Base-by-base conservation (phyloP, 1,140 invertebrate genomes). In the Drosophila prosaltans region DNA sequence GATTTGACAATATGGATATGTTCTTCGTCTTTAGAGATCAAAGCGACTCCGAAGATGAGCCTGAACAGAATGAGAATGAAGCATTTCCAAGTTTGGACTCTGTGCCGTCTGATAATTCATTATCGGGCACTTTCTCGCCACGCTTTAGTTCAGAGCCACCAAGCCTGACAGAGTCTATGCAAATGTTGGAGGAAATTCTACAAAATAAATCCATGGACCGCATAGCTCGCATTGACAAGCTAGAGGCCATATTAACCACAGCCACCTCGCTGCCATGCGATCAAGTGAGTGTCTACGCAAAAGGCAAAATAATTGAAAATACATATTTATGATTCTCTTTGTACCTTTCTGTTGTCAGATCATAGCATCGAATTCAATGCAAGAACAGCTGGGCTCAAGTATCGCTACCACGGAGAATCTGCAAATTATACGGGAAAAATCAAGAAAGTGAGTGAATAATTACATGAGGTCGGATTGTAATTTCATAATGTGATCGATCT, bases 161-260 rank as follows among this genome's bases (percentile, higher is more conserved):
- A n/a, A 97, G 96, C 90, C 93, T 97, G n/a, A 97, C 96, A 1
- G 96, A 97, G 92, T 97, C 96, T 0, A 97, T 97, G 97, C 96
- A 97, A 92, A 94, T 97, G 94, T 94, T 98, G 86, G 96, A 97
- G 91, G 96, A 97, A 88, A 96, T 97, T 72, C 93, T 97, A 26
- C 96, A 95, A n/a, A 96, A 97, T 91, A 94, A 94, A 69, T 95
- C 95, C 63, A 97, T 97, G 94, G 96, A 97, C 91, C 94, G 96
- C 77, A 93, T 97, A n/a, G 96, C 97, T 72, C 97, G 96, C 90
- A 97, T 98, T 57, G 97, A 97, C 78, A 95, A 96, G 81, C 92
- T 98, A 57, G 97, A 97, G 93, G 96, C 96, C 32, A 96, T 97
- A 75, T 92, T 98, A 60, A 96, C 96, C 54, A 95, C 96, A 30